Evolutionary conservation across 2,888 invertebrate species (phyloP), one percentile per base, ranked within the genome.

Genomic region (Phalera bucephala): DNA sequence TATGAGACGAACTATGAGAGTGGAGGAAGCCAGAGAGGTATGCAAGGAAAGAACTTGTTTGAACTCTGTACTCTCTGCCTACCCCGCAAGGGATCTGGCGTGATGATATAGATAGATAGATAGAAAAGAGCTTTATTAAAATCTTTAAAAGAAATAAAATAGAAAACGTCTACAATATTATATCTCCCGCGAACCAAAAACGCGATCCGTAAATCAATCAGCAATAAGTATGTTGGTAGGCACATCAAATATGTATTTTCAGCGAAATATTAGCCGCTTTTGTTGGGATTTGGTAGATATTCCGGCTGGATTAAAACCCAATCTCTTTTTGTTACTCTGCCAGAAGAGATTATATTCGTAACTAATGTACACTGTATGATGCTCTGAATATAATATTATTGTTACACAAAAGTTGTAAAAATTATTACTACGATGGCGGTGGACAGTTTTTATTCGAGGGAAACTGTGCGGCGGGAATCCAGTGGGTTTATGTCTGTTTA

Each of bases 271-370:
- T 62, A 64, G 54, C 54, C 51, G 54, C 57, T 46, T 61, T 64
- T 64, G 64, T 65, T 60, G 52, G 52, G 59, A 63, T 67, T 59
- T 64, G 53, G 59, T 60, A 62, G 71, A 77, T 72, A 75, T 69
- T 72, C 61, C 55, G 59, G 56, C 57, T 65, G 75, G 74, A 79
- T 79, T 78, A 77, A 72, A 72, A 64, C 64, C 61, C 67, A 74
- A 78, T 75, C 73, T 76, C 71, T 73, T 79, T 75, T 75, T 73
- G 77, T 73, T 72, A 64, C 64, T 63, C 56, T 67, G 64, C 69
- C 72, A 69, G 65, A 73, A 72, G 64, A 72, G 68, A 74, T 73
- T 69, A 66, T 68, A 56, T 65, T 59, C 55, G 56, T 65, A 51
- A 62, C 58, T 48, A 62, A 62, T 60, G 62, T 56, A 48, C 53